Base-by-base conservation (phyloP, 2,888 invertebrate species). In the Trissoscelio sp. region DNA sequence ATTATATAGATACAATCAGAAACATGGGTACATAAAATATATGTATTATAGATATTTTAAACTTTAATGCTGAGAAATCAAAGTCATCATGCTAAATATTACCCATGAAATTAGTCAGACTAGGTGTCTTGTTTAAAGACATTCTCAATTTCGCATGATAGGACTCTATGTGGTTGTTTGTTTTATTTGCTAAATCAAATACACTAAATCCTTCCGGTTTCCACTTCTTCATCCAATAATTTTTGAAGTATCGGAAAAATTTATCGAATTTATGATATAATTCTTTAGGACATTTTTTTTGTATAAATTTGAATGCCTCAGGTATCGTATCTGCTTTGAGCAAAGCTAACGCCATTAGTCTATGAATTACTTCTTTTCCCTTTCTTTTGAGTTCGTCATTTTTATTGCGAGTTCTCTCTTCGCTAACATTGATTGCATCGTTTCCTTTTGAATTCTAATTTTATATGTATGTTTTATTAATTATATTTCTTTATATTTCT, bases 311-410 rank as follows among this genome's bases (percentile, higher is more conserved):
- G 12, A 37, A 64, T 9, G 18, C 51, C 3, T 64, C n/a, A 7
- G n/a, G 7, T 1, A 64, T 64, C 1, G 9, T 48, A 2, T 64
- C 64, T 3, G 31, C 14, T 18, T 1, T 20, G 5, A 64, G 11
- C 5, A 64, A 31, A 16, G 64, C 64, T 16, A 64, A 64, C 2
- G 64, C 64, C 64, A 64, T 64, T 14, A 34, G 28, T 6, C 51
- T 20, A 1, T 48, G 18, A 22, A 64, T 48, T 20, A 51, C 18
- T 0, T 64, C 48, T 9, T 34, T 64, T 18, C 64, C 64, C 14
- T 64, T 58, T 12, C 39, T 22, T 6, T 58, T 37, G 1, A 31
- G 1, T 3, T 1, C 3, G 9, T 31, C 31, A 31, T n/a, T n/a
- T n/a, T n/a, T n/a, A n/a, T n/a, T n/a, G n/a, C n/a, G n/a, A n/a